Base-by-base conservation (phyloP, 2,888 invertebrate species). In the Tetramorium bicarinatum region DNA sequence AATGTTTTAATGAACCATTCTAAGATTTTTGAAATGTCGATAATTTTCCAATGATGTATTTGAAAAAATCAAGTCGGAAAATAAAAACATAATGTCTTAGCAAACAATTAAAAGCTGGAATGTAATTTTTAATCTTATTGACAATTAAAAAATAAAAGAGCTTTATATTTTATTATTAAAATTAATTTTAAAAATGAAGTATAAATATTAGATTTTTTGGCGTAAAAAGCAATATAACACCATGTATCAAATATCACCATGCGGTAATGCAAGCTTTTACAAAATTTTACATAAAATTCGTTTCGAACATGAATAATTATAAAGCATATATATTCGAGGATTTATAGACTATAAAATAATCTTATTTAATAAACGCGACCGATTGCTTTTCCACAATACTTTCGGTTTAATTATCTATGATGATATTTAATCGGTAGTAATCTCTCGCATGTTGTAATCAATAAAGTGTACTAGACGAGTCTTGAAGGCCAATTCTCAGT, bases 401-500 rank as follows among this genome's bases (percentile, higher is more conserved):
- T 8, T 41, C 13, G 18, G 8, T 21, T 13, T 2, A 1, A 0
- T n/a, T 29, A n/a, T 1, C 67, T 4, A 38, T 6, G n/a, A 38
- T 6, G n/a, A 76, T 25, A 54, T 54, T 77, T 67, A 52, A 44
- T 71, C 56, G 15, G 11, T 21, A 11, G 1, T 64, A 34, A 29
- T 47, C 29, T 29, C 66, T 67, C n/a, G 25, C 52, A 13, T n/a
- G 47, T 15, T 47, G 18, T 59, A 47, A 80, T 80, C 21, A n/a
- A 54, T 47, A 18, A 52, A 69, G 6, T n/a, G 13, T 54, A 18
- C 38, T 7, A 56, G 18, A 77, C 13, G 13, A 77, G 74, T 13
- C 74, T 34, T 25, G 79, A 79, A 79, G 71, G 47, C 29, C 44
- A 56, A 44, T 34, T 54, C 56, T 29, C 72, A 18, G 47, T 56